These are phyloP conservation scores for Phoebastria nigripes DNA, from an alignment of 2,797 vertebrate genomes.

Conservation along the genomic window DNA sequence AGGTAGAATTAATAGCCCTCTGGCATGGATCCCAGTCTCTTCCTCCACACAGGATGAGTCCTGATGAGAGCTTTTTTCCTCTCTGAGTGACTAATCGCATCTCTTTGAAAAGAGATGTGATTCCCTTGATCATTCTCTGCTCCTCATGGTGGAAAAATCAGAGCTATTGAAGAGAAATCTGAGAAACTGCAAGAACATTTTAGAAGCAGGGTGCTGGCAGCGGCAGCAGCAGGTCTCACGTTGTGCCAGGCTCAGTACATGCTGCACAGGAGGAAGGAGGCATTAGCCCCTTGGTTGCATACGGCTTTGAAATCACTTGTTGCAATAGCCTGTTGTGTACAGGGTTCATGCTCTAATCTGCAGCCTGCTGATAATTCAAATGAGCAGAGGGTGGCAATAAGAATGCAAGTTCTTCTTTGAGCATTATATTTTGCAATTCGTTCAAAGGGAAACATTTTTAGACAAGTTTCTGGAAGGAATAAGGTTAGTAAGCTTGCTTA, in stretches of 20 bases:
- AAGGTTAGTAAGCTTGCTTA: neutral
- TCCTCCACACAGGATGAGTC: neutral
- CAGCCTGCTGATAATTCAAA: neutral
- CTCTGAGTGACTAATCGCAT: neutral
- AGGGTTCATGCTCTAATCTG: neutral
- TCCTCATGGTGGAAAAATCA: neutral
- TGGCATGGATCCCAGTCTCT: constrained; percentile 25
- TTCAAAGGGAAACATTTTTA: neutral
- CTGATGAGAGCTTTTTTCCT: constrained; percentile 20
- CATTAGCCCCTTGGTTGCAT: neutral
- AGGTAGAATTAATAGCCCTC: constrained; percentile 45
- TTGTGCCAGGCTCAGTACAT: neutral
- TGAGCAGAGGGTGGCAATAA: neutral
- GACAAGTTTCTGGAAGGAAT: neutral
- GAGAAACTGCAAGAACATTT: constrained; percentile 1
- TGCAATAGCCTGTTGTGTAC: neutral
- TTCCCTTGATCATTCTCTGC: constrained; percentile 22
- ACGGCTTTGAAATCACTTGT: neutral
- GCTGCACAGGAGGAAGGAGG: neutral
- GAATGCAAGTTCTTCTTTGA: neutral
- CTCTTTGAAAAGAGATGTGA: neutral
- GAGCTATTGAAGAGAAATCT: neutral
- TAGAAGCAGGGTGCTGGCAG: neutral
- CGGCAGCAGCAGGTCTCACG: accelerated
- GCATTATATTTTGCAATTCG: neutral